Percentiles rank a stretch among this genome's conserved stretches.
Evolutionary conservation across 2,888 invertebrate genomes (phyloP).

Genomic region (Alentia gelatinosa): DNA sequence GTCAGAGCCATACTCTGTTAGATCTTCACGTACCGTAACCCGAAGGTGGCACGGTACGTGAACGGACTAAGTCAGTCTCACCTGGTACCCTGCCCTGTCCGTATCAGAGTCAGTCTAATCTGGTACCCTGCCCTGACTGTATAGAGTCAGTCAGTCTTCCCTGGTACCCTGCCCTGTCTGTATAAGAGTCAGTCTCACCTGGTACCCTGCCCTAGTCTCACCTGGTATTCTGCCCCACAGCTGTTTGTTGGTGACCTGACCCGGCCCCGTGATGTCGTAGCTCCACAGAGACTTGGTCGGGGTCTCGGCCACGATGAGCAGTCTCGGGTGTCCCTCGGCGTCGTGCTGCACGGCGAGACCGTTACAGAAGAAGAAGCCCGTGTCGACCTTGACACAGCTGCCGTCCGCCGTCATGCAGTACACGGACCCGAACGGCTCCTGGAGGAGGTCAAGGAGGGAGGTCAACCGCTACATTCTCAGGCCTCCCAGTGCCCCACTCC

Average conservation of each 20-base stretch:
- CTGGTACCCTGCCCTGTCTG: too few species aligned
- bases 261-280: constrained; percentile 73
- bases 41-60: too few species aligned
- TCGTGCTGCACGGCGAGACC: constrained; percentile 75
- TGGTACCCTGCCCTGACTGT: too few species aligned
- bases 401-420: constrained; percentile 70
- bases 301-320: constrained; percentile 77
- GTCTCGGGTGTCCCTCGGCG: constrained; percentile 67
- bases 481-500: too few species aligned
- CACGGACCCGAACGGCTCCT: constrained; percentile 76
- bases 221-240: constrained; percentile 75
- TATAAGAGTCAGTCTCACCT: background rate
- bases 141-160: too few species aligned
- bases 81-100: too few species aligned
- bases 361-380: constrained; percentile 73
- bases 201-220: constrained; percentile 57
- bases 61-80: too few species aligned
- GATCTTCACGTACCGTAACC: too few species aligned
- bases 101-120: too few species aligned
- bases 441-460: too few species aligned
- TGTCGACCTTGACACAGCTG: constrained; percentile 70
- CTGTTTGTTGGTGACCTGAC: constrained; percentile 68
- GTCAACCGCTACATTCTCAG: too few species aligned
- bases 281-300: constrained; percentile 74
- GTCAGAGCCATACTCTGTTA: too few species aligned